Evolutionary conservation across 2,888 invertebrate species (phyloP).

Genomic region (Andrena flavipes): DNA sequence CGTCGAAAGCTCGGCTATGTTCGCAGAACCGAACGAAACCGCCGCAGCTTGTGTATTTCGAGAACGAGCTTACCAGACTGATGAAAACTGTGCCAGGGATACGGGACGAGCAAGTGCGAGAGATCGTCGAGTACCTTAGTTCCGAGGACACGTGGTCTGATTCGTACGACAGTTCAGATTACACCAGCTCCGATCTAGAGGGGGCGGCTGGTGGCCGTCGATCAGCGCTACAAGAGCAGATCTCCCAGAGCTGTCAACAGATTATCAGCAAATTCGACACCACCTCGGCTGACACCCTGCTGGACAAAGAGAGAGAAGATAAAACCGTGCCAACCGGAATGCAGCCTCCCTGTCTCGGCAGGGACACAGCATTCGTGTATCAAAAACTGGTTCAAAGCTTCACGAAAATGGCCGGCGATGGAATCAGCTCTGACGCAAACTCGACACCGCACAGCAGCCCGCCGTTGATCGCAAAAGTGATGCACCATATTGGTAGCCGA

Average conservation of each 20-base stretch:
- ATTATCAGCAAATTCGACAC: constrained; percentile 94
- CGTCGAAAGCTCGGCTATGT: constrained; percentile 73
- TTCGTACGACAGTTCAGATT: constrained; percentile 96
- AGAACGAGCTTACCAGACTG: constrained; percentile 94
- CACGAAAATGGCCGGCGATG: constrained; percentile 90
- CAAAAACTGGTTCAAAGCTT: constrained; percentile 94
- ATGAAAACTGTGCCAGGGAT: constrained; percentile 98
- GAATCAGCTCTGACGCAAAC: constrained; percentile 85
- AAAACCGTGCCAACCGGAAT: constrained; percentile 85
- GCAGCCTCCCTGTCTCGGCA: constrained; percentile 84
- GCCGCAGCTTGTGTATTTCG: constrained; percentile 94
- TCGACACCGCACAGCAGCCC: constrained; percentile 90
- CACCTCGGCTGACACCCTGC: constrained; percentile 65
- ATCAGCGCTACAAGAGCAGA: constrained; percentile 92
- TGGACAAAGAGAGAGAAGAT: constrained; percentile 64
- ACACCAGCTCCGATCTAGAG: constrained; percentile 95
- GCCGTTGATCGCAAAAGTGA: constrained; percentile 94
- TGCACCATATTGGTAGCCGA: constrained; percentile 95
- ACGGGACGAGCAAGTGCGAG: constrained; percentile 94
- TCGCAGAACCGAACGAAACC: constrained; percentile 90
- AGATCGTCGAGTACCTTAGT: constrained; percentile 96
- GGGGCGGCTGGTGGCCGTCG: constrained; percentile 88
- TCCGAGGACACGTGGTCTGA: constrained; percentile 98
- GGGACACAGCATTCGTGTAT: constrained; percentile 95
- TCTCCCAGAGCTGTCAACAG: constrained; percentile 94